A percentile compares a stretch with the other conserved stretches of the same genome.
phyloP scores from a whole-genome alignment of 2,888 invertebrate species.

The Cheilosia vulpina region DNA sequence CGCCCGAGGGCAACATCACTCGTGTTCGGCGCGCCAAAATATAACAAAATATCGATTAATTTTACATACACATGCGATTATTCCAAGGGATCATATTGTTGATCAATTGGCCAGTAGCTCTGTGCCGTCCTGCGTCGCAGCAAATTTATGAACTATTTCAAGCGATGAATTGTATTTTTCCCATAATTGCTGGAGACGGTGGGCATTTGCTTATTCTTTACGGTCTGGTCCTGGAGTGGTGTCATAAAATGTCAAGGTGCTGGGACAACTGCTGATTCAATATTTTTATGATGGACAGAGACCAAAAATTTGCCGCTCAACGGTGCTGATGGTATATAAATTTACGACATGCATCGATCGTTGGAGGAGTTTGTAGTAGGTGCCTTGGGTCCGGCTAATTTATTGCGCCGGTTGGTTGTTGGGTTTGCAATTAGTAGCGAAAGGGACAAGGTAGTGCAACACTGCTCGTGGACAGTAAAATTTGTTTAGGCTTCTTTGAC shows the following conservation, averaged over 20 bases:
- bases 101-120: conserved; percentile 34
- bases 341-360: conserved; percentile 62
- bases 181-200: conserved; percentile 40
- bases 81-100: conserved; percentile 18
- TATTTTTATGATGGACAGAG: conserved; percentile 62
- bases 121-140: background rate
- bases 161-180: conserved; percentile 32
- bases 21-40: conserved; percentile 53
- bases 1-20: conserved; percentile 49
- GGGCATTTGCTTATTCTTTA: conserved; percentile 47
- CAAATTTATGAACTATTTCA: conserved; percentile 40
- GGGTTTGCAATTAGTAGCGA: conserved; percentile 42
- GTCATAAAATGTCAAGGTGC: conserved; percentile 63
- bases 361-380: conserved; percentile 16
- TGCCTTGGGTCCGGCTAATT: conserved; percentile 22
- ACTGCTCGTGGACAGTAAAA: conserved; percentile 7
- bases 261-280: conserved; percentile 32
- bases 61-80: conserved; percentile 57
- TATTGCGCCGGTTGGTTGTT: conserved; percentile 23
- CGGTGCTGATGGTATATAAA: conserved; percentile 35
- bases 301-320: background rate
- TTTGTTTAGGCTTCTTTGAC: background rate
- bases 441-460: background rate
- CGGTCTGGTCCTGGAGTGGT: conserved; percentile 8
- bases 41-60: conserved; percentile 71